Base-by-base conservation (phyloP, 2,113 vertebrate species). In the Scomber scombrus region DNA sequence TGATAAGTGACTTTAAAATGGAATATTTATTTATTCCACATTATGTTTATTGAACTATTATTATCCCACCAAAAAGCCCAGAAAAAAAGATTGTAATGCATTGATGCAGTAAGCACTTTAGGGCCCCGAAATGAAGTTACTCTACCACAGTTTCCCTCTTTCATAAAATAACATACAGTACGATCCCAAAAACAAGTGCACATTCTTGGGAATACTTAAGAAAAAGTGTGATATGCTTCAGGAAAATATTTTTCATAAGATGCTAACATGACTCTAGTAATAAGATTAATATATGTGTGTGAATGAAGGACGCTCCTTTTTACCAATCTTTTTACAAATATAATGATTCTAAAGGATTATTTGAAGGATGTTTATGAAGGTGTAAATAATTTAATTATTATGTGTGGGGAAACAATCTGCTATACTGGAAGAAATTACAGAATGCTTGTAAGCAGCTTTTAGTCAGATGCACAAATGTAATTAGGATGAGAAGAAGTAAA, bases 251-350 rank as follows among this genome's bases (percentile, higher is more conserved):
- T 60, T 58, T 52, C 10, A 43, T 61, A 43, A 65, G 58, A 75
- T 76, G 74, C 91, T 85, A 82, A 88, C 82, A 64, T 40, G 71
- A 46, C 84, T 72, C 63, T n/a, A 57, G 9, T 67, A 46, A 63
- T 70, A 31, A 58, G 5, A 80, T 76, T 50, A 68, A 72, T 87
- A 74, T 80, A 64, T 81, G 34, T 86, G 65, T 46, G 34, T 56
- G 55, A 61, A 85, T 89, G 89, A 92, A 92, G 88, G 81, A 87
- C 40, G 26, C 61, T 80, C 15, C 7, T 82, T 86, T 26, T 89
- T 71, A 63, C n/a, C 55, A 46, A 43, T 71, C 54, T 34, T 77
- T 89, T 84, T 87, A 55, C 21, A 71, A 45, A 77, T 47, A 49
- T 26, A 10, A 69, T 82, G 71, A 87, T 84, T 89, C 66, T 78